Evolutionary conservation across 2,888 invertebrate species (phyloP).

Genomic region (Chorisops tibialis): DNA sequence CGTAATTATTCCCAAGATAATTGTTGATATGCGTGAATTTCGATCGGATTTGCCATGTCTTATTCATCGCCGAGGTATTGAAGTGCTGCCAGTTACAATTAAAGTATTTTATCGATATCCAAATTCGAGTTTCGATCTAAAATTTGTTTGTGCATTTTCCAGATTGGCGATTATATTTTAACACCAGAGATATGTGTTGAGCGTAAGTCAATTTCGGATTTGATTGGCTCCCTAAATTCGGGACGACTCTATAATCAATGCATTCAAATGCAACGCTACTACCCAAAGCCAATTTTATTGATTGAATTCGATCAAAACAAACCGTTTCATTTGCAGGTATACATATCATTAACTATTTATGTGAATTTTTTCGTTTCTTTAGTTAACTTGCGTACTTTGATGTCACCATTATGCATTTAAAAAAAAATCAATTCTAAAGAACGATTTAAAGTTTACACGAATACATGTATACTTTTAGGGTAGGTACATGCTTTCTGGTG

Average conservation of each 20-base stretch:
- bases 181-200: slow-evolving; percentile 97
- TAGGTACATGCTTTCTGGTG: slow-evolving; percentile 74
- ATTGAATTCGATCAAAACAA: slow-evolving; percentile 96
- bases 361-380: not conserved
- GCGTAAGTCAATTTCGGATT: slow-evolving; percentile 91
- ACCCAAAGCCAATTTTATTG: slow-evolving; percentile 81
- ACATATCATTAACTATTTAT: too few species aligned
- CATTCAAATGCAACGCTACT: slow-evolving; percentile 87
- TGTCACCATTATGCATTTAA: slow-evolving; percentile 3
- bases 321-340: slow-evolving; percentile 82
- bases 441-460: not conserved
- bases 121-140: too few species aligned
- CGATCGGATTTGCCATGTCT: slow-evolving; percentile 92
- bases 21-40: slow-evolving; percentile 98
- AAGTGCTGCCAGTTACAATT: slow-evolving; percentile 85
- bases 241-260: slow-evolving; percentile 95
- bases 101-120: slow-evolving; percentile 58
- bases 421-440: not conserved
- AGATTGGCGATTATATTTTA: slow-evolving; percentile 97
- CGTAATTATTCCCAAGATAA: slow-evolving; percentile 55
- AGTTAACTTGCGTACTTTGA: too few species aligned
- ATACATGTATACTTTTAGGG: too few species aligned
- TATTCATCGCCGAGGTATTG: slow-evolving; percentile 88
- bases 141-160: too few species aligned
- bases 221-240: slow-evolving; percentile 91